A percentile compares a stretch with the other conserved stretches of the same genome.
These are phyloP conservation scores for Chrysomallon squamiferum DNA, from an alignment of 1,140 invertebrate species.

Conservation along the genomic window DNA sequence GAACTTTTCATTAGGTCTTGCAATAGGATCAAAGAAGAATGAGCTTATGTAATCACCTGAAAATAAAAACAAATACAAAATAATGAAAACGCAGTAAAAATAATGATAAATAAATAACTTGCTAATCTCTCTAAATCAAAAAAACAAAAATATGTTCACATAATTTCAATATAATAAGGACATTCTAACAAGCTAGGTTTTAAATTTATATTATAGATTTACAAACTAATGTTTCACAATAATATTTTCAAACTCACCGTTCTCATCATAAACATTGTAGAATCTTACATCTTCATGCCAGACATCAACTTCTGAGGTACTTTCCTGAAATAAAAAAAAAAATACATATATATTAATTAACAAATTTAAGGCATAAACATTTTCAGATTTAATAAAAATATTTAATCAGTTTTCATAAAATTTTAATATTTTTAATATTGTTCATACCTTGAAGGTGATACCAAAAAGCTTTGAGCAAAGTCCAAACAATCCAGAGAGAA, in stretches of 20 bases:
- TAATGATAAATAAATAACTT: too few species aligned
- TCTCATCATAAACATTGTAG: constrained; percentile 81
- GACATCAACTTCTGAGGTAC: constrained; percentile 67
- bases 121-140: too few species aligned
- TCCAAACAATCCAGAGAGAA: constrained; percentile 78
- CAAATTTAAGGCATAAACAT: background rate
- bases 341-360: constrained; percentile 12
- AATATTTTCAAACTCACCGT: constrained; percentile 65
- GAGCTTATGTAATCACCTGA: constrained; percentile 35
- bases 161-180: too few species aligned
- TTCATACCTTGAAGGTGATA: constrained; percentile 74
- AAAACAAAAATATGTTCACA: too few species aligned
- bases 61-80: constrained; percentile 23
- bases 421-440: background rate
- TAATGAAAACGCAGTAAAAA: too few species aligned
- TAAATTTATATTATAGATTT: too few species aligned
- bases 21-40: constrained; percentile 49
- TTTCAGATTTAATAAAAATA: background rate
- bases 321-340: constrained; percentile 63
- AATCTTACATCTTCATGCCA: constrained; percentile 89
- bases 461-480: constrained; percentile 80
- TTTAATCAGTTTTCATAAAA: background rate
- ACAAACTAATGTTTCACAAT: too few species aligned
- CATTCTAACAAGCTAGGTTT: too few species aligned
- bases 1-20: constrained; percentile 66